Base-by-base conservation (phyloP, 2,888 invertebrate species). In the Adela reaumurella region DNA sequence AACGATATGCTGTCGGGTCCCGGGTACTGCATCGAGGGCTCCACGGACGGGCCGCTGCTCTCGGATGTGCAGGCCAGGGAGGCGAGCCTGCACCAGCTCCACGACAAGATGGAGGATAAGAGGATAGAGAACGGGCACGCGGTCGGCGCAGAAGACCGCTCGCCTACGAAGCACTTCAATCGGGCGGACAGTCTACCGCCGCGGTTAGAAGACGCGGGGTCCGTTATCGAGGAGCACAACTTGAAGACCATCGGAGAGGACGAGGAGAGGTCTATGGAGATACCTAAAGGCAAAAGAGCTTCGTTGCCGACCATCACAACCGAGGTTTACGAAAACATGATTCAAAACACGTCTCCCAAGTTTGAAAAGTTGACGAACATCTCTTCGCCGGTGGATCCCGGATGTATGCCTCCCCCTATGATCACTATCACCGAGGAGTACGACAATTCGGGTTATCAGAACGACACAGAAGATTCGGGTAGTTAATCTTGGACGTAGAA, bases 311-410 rank as follows among this genome's bases (percentile, higher is more conserved):
- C 62, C 8, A 74, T 78, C 41, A 70, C 66, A 48, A 67, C 76
- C 8, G 83, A 83, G 53, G 64, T 83, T 53, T 83, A 83, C 54
- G 81, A 81, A 43, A 74, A 82, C 50, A 74, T 83, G 44, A 57
- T 79, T 3, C 77, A 82, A 1, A 65, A 70, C 19, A 70, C 72
- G 2, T 81, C 81, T n/a, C 82, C 83, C 0, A 83, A 82, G 57
- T 84, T 84, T 58, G 83, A 83, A 59, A 77, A 81, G 54, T 62
- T 84, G 17, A 70, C 68, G 52, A 82, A 83, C 59, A 83, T 83
- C 46, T 68, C 70, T 35, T 82, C 83, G 42, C 66, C 71, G 8
- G 64, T 62, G 46, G 74, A 71, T 18, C 49, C 45, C 19, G 49
- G 18, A 24, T 73, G 65, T 41, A 67, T 68, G 48, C 62, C 67